These are phyloP conservation scores for Diglossa cyanea DNA, from an alignment of 2,797 vertebrate genomes.

Conservation along the genomic window DNA sequence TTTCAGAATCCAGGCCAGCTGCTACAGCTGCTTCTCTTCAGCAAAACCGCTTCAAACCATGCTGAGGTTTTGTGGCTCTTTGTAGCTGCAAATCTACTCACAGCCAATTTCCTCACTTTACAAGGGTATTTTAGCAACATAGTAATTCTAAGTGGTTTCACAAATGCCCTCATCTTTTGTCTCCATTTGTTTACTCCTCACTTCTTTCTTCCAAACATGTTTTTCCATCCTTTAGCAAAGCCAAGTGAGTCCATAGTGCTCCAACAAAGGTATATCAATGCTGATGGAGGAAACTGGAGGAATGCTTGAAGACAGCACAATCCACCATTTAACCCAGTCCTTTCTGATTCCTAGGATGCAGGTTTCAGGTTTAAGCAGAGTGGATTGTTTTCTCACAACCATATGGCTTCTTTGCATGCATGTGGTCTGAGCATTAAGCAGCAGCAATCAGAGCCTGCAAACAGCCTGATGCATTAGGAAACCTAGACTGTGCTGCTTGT, in stretches of 20 bases:
- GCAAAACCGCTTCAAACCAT: not conserved
- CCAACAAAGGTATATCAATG: fast-evolving
- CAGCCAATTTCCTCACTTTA: not conserved
- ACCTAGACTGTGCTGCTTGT: not conserved
- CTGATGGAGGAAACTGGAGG: not conserved
- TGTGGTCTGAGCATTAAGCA: not conserved
- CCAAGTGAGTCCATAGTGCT: not conserved
- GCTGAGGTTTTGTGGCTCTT: not conserved
- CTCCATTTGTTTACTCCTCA: not conserved
- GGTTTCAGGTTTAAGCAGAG: not conserved
- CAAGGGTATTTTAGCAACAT: not conserved
- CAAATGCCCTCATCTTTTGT: not conserved
- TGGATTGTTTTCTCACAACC: not conserved
- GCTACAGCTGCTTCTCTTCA: not conserved
- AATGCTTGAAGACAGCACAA: not conserved
- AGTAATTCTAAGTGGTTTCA: not conserved
- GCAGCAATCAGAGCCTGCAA: not conserved
- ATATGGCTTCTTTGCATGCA: not conserved
- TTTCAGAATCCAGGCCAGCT: not conserved
- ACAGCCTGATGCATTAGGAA: not conserved
- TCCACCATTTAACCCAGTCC: not conserved
- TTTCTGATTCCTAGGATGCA: not conserved
- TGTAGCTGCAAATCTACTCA: not conserved
- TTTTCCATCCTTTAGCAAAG: not conserved
- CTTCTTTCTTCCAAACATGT: not conserved